phyloP scores from a whole-genome alignment of 2,888 invertebrate species.

The Ormyrus rosae region DNA sequence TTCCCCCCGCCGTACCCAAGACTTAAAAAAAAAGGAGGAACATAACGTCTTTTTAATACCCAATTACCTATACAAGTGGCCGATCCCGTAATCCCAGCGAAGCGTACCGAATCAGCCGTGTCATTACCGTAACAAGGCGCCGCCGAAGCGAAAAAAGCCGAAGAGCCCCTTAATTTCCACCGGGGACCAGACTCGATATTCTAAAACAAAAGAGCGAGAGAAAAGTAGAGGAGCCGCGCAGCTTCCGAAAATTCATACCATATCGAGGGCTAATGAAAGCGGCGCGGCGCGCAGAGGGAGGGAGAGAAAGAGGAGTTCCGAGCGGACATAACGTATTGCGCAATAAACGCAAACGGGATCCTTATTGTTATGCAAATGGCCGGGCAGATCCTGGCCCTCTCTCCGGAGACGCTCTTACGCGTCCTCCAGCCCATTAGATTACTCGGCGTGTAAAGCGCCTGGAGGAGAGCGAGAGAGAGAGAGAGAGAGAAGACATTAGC shows the following conservation, averaged over 20 bases:
- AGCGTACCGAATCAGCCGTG: background rate
- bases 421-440: slow-evolving; percentile 42
- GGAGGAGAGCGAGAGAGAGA: background rate
- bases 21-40: background rate
- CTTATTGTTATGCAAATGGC: slow-evolving; percentile 65
- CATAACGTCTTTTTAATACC: background rate
- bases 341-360: slow-evolving; percentile 59
- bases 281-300: background rate
- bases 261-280: slow-evolving; percentile 56
- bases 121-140: background rate
- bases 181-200: background rate
- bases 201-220: background rate
- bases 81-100: background rate
- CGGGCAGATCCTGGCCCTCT: slow-evolving; percentile 5
- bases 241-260: slow-evolving; percentile 42
- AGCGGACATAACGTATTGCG: slow-evolving; percentile 53
- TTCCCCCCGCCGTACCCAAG: no score
- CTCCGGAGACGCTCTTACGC: slow-evolving; percentile 46
- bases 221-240: background rate
- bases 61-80: background rate
- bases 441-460: slow-evolving; percentile 39
- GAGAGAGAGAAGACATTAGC: slow-evolving; percentile 25
- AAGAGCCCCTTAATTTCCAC: background rate
- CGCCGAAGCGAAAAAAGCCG: background rate
- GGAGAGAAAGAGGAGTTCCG: background rate